These are phyloP conservation scores for Lota lota DNA, from an alignment of 2,113 vertebrate genomes.

Conservation along the genomic window DNA sequence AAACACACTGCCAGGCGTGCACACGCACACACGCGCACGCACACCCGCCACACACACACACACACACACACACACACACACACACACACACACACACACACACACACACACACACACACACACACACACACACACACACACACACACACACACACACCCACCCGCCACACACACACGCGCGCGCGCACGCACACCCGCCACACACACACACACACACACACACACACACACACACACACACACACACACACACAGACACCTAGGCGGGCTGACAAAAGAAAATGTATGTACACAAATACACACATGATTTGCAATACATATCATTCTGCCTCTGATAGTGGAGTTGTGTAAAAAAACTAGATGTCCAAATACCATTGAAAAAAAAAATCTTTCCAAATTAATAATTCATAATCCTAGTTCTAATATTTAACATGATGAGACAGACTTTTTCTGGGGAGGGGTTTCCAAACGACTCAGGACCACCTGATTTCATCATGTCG, in stretches of 20 bases:
- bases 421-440: neutral
- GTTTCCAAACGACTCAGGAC: too few relatives aligned
- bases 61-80: neutral
- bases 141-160: slow-evolving; percentile 1
- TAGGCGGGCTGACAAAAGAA: too few relatives aligned
- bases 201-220: neutral
- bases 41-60: slow-evolving; percentile 1
- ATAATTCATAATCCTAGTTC: neutral
- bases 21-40: neutral
- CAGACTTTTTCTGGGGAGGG: neutral
- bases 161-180: neutral
- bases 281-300: neutral
- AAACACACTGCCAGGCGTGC: neutral
- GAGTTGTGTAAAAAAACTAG: too few relatives aligned
- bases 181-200: too few relatives aligned
- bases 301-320: neutral
- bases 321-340: neutral
- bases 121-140: neutral
- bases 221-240: neutral
- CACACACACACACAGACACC: neutral
- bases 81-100: neutral
- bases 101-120: neutral
- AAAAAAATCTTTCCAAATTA: too few relatives aligned
- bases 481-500: too few relatives aligned
- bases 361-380: too few relatives aligned